These are phyloP conservation scores for Cephus spinipes DNA, from an alignment of 2,888 invertebrate genomes.

Conservation along the genomic window DNA sequence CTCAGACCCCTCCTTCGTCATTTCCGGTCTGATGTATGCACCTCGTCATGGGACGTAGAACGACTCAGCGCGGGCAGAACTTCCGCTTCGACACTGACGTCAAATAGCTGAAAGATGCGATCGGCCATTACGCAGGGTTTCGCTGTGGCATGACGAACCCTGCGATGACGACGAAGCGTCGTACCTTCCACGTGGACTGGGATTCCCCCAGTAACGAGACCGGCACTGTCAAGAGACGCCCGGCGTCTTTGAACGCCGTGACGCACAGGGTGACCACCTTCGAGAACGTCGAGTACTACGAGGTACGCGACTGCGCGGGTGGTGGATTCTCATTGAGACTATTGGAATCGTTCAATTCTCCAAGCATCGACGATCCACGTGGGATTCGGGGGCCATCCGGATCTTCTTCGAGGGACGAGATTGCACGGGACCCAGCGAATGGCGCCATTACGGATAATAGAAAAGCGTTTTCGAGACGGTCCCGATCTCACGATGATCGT, in stretches of 20 bases:
- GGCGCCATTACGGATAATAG: slow-evolving; percentile 18
- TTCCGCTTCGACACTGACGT: slow-evolving; percentile 43
- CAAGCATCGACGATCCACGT: neutral
- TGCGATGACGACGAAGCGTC: slow-evolving; percentile 44
- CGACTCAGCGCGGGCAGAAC: slow-evolving; percentile 32
- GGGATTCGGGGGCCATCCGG: slow-evolving; percentile 7
- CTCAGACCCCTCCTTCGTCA: neutral
- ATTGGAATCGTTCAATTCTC: slow-evolving; percentile 25
- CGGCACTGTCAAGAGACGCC: slow-evolving; percentile 78
- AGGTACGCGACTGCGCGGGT: slow-evolving; percentile 32
- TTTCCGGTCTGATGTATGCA: neutral
- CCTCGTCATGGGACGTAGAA: slow-evolving; percentile 4
- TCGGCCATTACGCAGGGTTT: neutral
- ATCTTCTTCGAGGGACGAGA: slow-evolving; percentile 5
- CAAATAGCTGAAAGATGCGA: slow-evolving; percentile 31
- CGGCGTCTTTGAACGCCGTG: slow-evolving; percentile 68
- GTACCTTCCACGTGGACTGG: slow-evolving; percentile 72
- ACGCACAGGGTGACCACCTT: slow-evolving; percentile 14
- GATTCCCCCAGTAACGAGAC: slow-evolving; percentile 79
- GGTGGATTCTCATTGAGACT: slow-evolving; percentile 31
- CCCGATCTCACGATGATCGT: slow-evolving; percentile 17
- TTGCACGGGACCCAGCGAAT: neutral
- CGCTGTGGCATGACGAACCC: neutral
- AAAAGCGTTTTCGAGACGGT: slow-evolving; percentile 2
- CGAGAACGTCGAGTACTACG: slow-evolving; percentile 40